Evolutionary conservation across 2,888 invertebrate species (phyloP).

Genomic region (Tricholauxania praeusta): DNA sequence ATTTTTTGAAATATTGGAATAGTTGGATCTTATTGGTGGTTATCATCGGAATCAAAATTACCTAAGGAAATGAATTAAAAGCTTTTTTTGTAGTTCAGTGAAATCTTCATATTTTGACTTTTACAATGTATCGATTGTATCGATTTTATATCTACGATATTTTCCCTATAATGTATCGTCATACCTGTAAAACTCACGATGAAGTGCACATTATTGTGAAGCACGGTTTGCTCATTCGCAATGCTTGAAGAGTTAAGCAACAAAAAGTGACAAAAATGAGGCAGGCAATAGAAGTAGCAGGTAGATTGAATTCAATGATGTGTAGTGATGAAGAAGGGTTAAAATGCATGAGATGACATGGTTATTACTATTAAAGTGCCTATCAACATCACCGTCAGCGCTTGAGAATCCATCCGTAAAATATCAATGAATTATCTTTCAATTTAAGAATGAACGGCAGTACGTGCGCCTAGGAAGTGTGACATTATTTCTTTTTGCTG

Average conservation of each 20-base stretch:
- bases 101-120: no score
- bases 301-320: conserved; percentile 13
- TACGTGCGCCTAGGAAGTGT: neutral
- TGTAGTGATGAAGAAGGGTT: neutral
- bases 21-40: no score
- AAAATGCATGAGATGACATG: neutral
- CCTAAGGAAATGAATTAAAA: no score
- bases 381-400: conserved; percentile 5
- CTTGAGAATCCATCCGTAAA: conserved; percentile 4
- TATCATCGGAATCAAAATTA: no score
- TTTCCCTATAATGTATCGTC: no score
- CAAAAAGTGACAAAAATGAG: conserved; percentile 10
- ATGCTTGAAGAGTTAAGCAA: conserved; percentile 9
- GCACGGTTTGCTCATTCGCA: neutral
- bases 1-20: no score
- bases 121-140: no score
- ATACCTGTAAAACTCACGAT: no score
- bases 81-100: no score
- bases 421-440: conserved; percentile 32
- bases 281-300: neutral
- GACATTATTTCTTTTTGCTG: neutral
- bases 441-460: conserved; percentile 20
- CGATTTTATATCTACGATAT: no score
- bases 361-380: conserved; percentile 1
- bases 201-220: no score